Percentiles rank a stretch among this genome's conserved stretches.
These are phyloP conservation scores for Microcebus ravelobensis DNA, from an alignment of 2,113 vertebrate genomes.

Conservation along the genomic window DNA sequence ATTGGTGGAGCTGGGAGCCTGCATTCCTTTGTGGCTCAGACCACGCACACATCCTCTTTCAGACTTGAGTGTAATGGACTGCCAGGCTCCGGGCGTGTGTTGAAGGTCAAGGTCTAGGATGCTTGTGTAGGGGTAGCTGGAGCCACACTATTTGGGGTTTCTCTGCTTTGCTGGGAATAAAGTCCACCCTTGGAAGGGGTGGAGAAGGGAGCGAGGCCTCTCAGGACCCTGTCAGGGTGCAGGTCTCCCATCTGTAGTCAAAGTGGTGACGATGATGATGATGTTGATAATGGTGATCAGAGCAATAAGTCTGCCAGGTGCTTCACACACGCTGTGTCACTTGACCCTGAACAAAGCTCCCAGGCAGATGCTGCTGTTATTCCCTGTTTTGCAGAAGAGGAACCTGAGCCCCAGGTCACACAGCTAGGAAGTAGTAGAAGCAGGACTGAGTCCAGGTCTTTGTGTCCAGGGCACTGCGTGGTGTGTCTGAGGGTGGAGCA, in stretches of 20 bases:
- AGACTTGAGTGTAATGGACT: background rate
- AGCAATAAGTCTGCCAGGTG: background rate
- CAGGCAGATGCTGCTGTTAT: fast-evolving
- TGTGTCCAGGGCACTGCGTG: fast-evolving
- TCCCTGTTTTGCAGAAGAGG: background rate
- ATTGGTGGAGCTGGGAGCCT: background rate
- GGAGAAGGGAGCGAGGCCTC: background rate
- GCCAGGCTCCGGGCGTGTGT: background rate
- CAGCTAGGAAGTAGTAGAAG: background rate
- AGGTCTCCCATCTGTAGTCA: too few relatives aligned
- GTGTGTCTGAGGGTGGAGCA: background rate
- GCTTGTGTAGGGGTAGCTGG: background rate
- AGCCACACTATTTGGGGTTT: background rate
- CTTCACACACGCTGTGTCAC: background rate
- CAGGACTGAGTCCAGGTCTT: background rate
- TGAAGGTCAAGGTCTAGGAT: background rate
- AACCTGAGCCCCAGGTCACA: background rate
- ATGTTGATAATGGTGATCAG: background rate
- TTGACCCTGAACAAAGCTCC: background rate
- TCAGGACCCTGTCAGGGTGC: background rate
- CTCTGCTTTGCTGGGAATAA: background rate
- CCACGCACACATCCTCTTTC: background rate
- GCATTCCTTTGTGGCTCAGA: fast-evolving
- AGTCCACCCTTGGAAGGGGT: background rate
- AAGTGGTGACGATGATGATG: fast-evolving